These are phyloP conservation scores for Sceloporus undulatus DNA, from an alignment of 2,113 vertebrate species.

Conservation along the genomic window DNA sequence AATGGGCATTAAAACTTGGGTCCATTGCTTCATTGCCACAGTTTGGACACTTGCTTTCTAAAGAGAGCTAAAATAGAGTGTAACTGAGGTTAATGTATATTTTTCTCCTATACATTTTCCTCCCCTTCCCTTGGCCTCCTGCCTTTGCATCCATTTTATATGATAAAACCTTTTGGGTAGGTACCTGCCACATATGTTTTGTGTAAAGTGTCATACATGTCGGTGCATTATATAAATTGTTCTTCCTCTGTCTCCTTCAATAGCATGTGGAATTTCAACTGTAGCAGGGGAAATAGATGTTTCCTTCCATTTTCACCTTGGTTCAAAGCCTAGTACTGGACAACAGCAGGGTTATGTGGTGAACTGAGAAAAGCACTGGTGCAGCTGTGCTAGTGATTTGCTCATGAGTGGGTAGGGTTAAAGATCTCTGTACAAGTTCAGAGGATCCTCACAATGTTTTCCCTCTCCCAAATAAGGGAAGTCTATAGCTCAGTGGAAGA, in stretches of 20 bases:
- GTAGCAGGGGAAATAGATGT: background rate
- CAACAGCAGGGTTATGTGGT: background rate
- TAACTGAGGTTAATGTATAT: no score
- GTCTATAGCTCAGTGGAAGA: background rate
- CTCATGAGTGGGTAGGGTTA: background rate
- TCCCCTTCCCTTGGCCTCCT: no score
- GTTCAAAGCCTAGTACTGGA: background rate
- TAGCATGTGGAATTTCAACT: no score
- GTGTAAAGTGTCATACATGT: no score
- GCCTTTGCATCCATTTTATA: no score
- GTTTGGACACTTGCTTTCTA: background rate
- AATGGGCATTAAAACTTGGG: background rate
- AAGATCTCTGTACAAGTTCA: background rate
- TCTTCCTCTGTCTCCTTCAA: no score
- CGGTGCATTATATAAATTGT: no score
- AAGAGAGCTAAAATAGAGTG: background rate
- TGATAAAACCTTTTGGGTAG: no score
- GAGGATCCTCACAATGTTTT: background rate
- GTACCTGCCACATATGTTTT: no score
- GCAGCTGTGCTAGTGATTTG: background rate
- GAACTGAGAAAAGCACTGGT: background rate
- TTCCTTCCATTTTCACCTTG: background rate
- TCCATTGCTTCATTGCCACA: background rate
- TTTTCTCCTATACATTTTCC: no score
- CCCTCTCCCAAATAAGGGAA: background rate